Percentiles rank a stretch among this genome's conserved stretches.
Evolutionary conservation across 2,888 invertebrate species (phyloP).

Genomic region (Drosophila lacicola): DNA sequence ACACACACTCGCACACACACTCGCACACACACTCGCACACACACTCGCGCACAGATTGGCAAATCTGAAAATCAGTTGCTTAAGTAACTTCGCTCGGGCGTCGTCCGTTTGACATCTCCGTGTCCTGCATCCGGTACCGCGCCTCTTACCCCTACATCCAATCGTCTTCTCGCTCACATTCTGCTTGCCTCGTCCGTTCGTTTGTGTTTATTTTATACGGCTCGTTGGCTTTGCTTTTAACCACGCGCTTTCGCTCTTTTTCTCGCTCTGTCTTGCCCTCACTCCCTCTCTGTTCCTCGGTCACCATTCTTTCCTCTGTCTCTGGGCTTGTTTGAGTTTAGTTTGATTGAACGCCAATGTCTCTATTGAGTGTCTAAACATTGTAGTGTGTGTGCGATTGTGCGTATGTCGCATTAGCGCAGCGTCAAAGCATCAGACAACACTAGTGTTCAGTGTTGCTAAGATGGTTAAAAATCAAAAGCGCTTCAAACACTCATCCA

Average conservation of each 20-base stretch:
- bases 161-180: conserved; percentile 32
- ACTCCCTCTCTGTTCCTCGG: neutral
- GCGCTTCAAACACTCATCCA: too few species aligned
- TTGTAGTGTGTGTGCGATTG: conserved; percentile 6
- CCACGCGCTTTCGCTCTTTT: conserved; percentile 15
- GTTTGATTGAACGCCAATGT: conserved; percentile 75
- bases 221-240: conserved; percentile 69
- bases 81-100: conserved; percentile 62
- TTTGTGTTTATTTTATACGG: conserved; percentile 75
- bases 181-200: conserved; percentile 40
- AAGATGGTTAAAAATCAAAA: too few species aligned
- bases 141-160: neutral
- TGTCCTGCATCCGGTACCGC: conserved; percentile 35
- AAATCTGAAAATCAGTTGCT: conserved; percentile 77
- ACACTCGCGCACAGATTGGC: conserved; percentile 36
- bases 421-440: conserved; percentile 65
- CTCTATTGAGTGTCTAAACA: conserved; percentile 6
- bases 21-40: conserved; percentile 1
- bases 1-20: conserved; percentile 8
- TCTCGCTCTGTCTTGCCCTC: neutral
- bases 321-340: conserved; percentile 67
- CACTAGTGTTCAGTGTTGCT: conserved; percentile 31
- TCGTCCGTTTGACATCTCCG: conserved; percentile 49
- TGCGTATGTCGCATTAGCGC: conserved; percentile 14
- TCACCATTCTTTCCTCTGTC: neutral